phyloP scores from a whole-genome alignment of 2,888 invertebrate genomes.

The Spilarctia lutea region DNA sequence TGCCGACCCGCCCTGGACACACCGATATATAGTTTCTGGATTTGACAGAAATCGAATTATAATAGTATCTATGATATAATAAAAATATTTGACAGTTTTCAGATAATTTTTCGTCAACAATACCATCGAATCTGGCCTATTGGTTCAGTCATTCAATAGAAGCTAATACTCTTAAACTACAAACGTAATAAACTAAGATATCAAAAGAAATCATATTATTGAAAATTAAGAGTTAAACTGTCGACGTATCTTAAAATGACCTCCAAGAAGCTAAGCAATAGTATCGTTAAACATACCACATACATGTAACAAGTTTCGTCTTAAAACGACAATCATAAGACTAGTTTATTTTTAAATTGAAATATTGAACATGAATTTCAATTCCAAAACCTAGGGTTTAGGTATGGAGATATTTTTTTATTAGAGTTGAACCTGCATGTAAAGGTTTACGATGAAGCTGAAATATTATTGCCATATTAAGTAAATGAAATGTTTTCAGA shows the following conservation, averaged over 20 bases:
- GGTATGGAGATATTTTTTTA: not conserved
- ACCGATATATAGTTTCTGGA: slow-evolving; percentile 39
- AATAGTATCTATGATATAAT: not conserved
- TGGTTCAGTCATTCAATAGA: not conserved
- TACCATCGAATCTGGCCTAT: not conserved
- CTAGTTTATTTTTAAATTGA: no score
- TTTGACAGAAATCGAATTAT: slow-evolving; percentile 19
- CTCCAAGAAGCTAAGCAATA: not conserved
- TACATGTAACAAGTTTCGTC: no score
- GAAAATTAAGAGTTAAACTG: not conserved
- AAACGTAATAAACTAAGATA: not conserved
- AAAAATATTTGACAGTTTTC: not conserved
- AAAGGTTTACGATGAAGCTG: not conserved
- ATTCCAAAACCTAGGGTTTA: not conserved
- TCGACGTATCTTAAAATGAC: not conserved
- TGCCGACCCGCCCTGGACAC: slow-evolving; percentile 54
- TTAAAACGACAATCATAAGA: no score
- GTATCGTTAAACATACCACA: not conserved
- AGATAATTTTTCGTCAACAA: not conserved
- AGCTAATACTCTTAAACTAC: not conserved
- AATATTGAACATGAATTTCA: not conserved
- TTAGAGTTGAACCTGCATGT: not conserved
- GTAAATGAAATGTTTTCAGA: not conserved
- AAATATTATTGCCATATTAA: not conserved
- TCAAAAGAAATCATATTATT: not conserved